phyloP scores from a whole-genome alignment of 2,113 vertebrate genomes.

The Psammodynastes pulverulentus region DNA sequence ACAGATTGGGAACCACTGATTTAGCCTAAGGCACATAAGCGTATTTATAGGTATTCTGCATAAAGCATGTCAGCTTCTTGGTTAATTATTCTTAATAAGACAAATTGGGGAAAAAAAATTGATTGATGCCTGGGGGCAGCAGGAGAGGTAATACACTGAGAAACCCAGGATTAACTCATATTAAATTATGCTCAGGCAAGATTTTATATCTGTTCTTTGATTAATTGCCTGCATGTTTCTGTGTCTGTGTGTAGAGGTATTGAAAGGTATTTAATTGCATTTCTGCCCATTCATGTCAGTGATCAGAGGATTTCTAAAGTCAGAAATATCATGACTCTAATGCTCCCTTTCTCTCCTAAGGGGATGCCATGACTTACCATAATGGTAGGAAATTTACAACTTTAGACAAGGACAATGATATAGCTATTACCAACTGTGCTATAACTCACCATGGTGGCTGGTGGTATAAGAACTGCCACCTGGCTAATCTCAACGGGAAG shows the following conservation, averaged over 20 bases:
- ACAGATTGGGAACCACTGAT: too few species aligned
- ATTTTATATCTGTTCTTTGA: neutral
- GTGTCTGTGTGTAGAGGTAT: neutral
- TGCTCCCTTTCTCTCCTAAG: slow-evolving; percentile 57
- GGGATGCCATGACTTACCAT: slow-evolving; percentile 86
- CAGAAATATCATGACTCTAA: neutral
- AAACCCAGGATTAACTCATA: neutral
- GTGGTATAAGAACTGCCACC: slow-evolving; percentile 91
- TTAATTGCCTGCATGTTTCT: neutral
- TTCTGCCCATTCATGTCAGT: neutral
- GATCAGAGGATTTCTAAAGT: neutral
- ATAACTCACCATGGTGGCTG: slow-evolving; percentile 79
- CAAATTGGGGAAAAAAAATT: neutral
- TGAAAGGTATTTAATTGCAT: neutral
- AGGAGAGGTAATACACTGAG: neutral
- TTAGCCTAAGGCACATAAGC: too few species aligned
- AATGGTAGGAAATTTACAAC: slow-evolving; percentile 83
- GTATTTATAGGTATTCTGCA: neutral
- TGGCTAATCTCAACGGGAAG: slow-evolving; percentile 83
- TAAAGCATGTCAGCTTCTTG: neutral
- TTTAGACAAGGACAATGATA: slow-evolving; percentile 83
- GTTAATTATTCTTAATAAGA: neutral
- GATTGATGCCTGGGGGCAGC: neutral
- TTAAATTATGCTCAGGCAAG: neutral
- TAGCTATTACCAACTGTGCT: slow-evolving; percentile 85